Evolutionary conservation across 2,797 vertebrate genomes (phyloP).

Genomic region (Lutra lutra): DNA sequence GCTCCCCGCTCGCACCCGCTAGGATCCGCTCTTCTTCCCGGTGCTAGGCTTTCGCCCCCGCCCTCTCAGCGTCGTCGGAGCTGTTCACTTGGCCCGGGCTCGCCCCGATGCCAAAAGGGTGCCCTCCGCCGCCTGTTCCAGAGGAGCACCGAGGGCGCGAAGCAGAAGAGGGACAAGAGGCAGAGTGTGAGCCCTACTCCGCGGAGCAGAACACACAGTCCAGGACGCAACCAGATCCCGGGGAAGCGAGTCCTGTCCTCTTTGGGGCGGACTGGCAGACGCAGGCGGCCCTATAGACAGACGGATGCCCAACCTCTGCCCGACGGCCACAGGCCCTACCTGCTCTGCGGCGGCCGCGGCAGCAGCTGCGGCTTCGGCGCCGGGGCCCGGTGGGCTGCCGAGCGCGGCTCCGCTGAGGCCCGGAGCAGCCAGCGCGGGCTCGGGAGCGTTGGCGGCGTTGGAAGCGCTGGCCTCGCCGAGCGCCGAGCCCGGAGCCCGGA

Average conservation of each 20-base stretch:
- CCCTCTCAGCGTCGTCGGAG: background rate
- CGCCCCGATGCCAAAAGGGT: background rate
- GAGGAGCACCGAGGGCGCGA: background rate
- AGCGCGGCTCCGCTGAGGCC: conserved; percentile 87
- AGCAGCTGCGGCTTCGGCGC: conserved; percentile 72
- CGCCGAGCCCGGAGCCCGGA: conserved; percentile 88
- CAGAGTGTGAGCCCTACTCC: background rate
- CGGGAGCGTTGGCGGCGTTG: conserved; percentile 86
- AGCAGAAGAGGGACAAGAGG: background rate
- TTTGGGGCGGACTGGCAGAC: background rate
- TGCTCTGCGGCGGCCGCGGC: conserved; percentile 86
- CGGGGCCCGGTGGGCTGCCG: conserved; percentile 89
- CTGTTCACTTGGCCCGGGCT: background rate
- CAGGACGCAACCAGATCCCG: conserved; percentile 65
- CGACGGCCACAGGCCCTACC: conserved; percentile 83
- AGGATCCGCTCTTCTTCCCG: background rate
- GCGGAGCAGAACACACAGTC: background rate
- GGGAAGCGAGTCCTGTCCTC: conserved; percentile 74
- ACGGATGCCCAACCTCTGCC: background rate
- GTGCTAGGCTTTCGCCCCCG: background rate
- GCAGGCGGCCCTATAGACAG: background rate
- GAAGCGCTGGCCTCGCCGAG: conserved; percentile 89
- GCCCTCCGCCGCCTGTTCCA: background rate
- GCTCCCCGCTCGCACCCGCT: background rate
- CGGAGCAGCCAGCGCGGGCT: conserved; percentile 89